Conservation (phyloP, 2,888 invertebrate genomes). For the Achlya flavicornis region DNA sequence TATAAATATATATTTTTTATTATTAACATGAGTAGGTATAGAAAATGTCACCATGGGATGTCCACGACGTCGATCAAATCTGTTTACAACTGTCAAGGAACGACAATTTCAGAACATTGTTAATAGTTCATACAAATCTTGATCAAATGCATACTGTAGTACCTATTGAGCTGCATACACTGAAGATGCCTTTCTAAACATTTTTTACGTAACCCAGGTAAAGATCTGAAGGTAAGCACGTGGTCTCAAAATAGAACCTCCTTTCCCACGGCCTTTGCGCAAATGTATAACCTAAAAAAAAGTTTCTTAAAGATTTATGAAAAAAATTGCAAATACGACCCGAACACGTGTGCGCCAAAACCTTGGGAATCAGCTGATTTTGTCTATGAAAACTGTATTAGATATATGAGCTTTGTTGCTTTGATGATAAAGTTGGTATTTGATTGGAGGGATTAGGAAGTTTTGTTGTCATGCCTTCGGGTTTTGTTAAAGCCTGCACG, state of each 20-base stretch:
- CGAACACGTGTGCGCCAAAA: constrained; percentile 60
- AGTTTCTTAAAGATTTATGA: constrained; percentile 50
- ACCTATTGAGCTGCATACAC: constrained; percentile 13
- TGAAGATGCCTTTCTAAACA: constrained; percentile 29
- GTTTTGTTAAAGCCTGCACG: constrained; percentile 6
- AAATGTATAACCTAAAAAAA: constrained; percentile 57
- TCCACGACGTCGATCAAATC: constrained; percentile 45
- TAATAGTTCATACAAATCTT: constrained; percentile 19
- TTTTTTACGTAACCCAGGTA: constrained; percentile 61
- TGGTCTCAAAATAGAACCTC: constrained; percentile 42
- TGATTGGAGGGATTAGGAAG: constrained; percentile 1
- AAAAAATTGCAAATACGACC: constrained; percentile 63
- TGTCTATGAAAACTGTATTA: constrained; percentile 14
- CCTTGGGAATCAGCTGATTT: constrained; percentile 74
- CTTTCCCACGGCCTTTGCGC: constrained; percentile 72
- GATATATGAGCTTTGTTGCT: neutral
- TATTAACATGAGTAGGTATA: neutral
- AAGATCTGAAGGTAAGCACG: constrained; percentile 46
- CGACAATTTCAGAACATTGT: constrained; percentile 18
- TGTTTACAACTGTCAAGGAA: constrained; percentile 46
- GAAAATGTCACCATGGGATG: constrained; percentile 7
- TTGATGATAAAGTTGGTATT: constrained; percentile 12
- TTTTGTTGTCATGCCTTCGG: neutral
- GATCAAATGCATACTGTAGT: constrained; percentile 16
- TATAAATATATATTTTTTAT: too few species aligned